phyloP scores from a whole-genome alignment of 2,113 vertebrate genomes.

The Charina bottae region DNA sequence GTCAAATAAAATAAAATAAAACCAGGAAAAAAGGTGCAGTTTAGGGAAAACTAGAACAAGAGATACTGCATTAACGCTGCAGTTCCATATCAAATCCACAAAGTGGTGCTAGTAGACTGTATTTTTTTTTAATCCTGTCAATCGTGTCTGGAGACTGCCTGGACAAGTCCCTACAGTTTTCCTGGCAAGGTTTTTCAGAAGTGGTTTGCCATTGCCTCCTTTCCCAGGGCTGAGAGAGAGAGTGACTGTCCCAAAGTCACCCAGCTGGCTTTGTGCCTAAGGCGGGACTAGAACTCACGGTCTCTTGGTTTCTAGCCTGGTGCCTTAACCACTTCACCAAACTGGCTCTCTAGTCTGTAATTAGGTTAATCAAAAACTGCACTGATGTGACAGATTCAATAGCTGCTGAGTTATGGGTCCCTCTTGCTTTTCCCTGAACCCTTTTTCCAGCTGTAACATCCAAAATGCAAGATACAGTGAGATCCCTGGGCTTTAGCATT shows the following conservation, averaged over 20 bases:
- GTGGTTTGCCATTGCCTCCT: too few species aligned
- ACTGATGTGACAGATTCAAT: not conserved
- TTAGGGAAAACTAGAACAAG: not conserved
- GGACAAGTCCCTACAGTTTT: too few species aligned
- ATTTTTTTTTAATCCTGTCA: too few species aligned
- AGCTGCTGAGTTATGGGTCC: not conserved
- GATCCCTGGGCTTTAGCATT: not conserved
- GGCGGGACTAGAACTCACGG: too few species aligned
- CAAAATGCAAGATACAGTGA: not conserved
- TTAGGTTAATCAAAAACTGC: not conserved
- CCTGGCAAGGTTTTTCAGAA: too few species aligned
- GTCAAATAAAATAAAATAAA: not conserved
- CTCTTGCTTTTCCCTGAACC: not conserved
- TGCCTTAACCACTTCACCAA: too few species aligned
- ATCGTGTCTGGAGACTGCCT: too few species aligned
- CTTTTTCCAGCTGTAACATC: not conserved
- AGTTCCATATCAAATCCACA: constrained; percentile 13
- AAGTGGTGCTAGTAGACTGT: not conserved
- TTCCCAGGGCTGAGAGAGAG: too few species aligned
- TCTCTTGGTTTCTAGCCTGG: too few species aligned
- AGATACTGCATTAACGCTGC: not conserved
- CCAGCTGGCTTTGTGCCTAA: too few species aligned
- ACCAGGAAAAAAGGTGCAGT: not conserved
- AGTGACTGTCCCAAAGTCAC: too few species aligned
- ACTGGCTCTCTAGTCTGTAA: too few species aligned